These are phyloP conservation scores for Ennomos erosarius DNA, from an alignment of 2,888 invertebrate species.

Conservation along the genomic window DNA sequence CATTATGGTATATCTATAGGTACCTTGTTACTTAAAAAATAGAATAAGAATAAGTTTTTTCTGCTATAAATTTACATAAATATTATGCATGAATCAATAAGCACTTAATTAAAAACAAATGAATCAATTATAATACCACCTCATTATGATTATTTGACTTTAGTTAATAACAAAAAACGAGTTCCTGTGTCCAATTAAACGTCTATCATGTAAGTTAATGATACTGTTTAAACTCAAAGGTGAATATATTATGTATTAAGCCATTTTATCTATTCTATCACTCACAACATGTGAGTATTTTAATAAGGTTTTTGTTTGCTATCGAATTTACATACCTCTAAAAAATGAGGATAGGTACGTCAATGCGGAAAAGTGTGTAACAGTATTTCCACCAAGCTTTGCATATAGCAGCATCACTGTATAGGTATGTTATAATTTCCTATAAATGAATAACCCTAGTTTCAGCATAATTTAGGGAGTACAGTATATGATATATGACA, in stretches of 20 bases:
- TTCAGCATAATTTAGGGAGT: no score
- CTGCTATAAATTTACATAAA: background rate
- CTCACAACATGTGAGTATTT: slow-evolving; percentile 10
- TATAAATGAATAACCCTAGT: no score
- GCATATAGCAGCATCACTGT: no score
- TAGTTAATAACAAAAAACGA: slow-evolving; percentile 22
- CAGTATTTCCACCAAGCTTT: slow-evolving; percentile 1
- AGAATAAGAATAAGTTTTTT: no score
- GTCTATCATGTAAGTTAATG: slow-evolving; percentile 27
- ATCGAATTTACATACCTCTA: background rate
- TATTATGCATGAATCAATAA: slow-evolving; percentile 8
- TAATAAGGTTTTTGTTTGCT: slow-evolving; percentile 4
- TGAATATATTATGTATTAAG: slow-evolving; percentile 22
- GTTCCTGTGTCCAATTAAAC: slow-evolving; percentile 28
- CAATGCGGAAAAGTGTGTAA: slow-evolving; percentile 14
- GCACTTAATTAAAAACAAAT: slow-evolving; percentile 10
- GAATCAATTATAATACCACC: slow-evolving; percentile 19
- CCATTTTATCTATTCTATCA: slow-evolving; percentile 14
- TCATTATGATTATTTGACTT: slow-evolving; percentile 16
- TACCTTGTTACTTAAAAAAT: no score
- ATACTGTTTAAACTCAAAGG: slow-evolving; percentile 25
- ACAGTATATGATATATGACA: no score
- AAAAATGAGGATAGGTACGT: slow-evolving; percentile 1
- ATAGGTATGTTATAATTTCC: no score
- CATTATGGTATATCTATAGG: no score